Evolutionary conservation across 2,113 vertebrate genomes (phyloP).

Genomic region (Rallus limicola): DNA sequence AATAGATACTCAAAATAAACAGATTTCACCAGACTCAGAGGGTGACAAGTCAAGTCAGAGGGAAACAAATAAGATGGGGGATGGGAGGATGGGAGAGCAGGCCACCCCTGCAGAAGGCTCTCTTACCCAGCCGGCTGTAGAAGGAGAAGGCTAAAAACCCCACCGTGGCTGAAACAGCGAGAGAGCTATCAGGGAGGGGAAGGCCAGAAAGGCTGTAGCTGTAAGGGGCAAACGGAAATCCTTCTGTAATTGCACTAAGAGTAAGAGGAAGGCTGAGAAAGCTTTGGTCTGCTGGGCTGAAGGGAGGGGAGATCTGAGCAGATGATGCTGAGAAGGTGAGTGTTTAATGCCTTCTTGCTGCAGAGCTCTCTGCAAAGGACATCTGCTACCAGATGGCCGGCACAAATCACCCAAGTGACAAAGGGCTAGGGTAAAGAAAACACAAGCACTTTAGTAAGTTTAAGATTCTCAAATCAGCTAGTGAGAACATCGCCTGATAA

Average conservation of each 20-base stretch:
- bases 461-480: not conserved
- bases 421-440: not conserved
- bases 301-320: not conserved
- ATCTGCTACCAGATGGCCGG: not conserved
- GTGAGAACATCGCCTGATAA: not conserved
- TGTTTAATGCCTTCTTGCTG: not conserved
- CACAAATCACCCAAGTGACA: not conserved
- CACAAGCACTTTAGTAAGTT: not conserved
- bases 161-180: not conserved
- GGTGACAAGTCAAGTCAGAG: not conserved
- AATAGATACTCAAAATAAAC: not conserved
- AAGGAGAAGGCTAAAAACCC: not conserved
- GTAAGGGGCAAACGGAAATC: constrained; percentile 21
- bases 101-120: not conserved
- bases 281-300: not conserved
- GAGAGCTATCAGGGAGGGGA: not conserved
- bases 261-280: constrained; percentile 38
- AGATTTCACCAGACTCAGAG: not conserved
- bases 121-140: not conserved
- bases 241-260: not conserved
- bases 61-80: not conserved
- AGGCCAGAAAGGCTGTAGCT: not conserved
- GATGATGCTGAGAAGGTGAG: not conserved
- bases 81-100: not conserved
- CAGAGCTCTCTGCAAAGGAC: not conserved